Evolutionary conservation across 2,113 vertebrate species (phyloP).

Genomic region (Mormyrus iriodes): DNA sequence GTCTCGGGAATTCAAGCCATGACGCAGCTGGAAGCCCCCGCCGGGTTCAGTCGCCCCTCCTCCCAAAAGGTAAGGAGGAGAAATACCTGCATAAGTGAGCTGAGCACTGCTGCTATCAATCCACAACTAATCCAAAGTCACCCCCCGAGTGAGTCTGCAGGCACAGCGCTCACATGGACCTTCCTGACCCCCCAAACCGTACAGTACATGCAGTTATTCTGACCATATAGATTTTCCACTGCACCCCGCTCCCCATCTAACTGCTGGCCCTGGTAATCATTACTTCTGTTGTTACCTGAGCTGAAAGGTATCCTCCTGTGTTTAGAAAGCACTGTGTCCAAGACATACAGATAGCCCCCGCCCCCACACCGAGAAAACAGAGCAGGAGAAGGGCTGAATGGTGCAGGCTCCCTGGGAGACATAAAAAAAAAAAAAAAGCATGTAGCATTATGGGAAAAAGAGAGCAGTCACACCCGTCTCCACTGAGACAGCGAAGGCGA

Average conservation of each 20-base stretch:
- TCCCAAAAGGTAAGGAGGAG: too few species aligned
- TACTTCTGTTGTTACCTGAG: neutral
- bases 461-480: neutral
- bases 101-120: too few species aligned
- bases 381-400: constrained; percentile 14
- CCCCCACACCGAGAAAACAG: neutral
- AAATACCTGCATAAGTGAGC: neutral
- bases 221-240: neutral
- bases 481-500: neutral
- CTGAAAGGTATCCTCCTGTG: constrained; percentile 14
- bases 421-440: neutral
- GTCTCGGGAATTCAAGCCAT: neutral
- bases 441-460: neutral
- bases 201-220: neutral
- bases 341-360: constrained; percentile 9
- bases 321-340: constrained; percentile 9
- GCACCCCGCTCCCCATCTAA: neutral
- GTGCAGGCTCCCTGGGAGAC: neutral
- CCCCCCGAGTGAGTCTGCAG: neutral
- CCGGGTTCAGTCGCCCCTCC: too few species aligned
- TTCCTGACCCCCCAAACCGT: neutral
- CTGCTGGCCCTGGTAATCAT: constrained; percentile 10
- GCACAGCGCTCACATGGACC: neutral
- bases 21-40: neutral
- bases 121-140: neutral